phyloP scores from a whole-genome alignment of 2,113 vertebrate genomes.

The Jacana jacana region DNA sequence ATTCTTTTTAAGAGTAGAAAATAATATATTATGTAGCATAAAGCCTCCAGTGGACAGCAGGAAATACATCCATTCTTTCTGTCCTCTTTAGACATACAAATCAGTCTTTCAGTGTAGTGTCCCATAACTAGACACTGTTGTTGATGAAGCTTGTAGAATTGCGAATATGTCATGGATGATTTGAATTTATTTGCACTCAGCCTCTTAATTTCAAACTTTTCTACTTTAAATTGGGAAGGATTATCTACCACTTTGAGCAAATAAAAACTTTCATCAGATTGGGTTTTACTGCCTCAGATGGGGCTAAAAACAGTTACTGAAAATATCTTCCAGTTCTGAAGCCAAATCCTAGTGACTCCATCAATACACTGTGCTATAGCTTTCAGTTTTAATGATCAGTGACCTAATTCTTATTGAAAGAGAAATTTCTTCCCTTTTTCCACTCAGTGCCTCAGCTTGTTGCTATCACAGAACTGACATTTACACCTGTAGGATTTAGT shows the following conservation, averaged over 20 bases:
- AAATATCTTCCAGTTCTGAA: neutral
- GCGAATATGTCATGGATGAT: neutral
- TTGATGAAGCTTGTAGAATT: neutral
- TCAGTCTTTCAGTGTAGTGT: neutral
- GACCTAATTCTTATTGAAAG: neutral
- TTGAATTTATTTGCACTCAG: constrained; percentile 9
- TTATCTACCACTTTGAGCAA: constrained; percentile 57
- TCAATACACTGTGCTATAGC: constrained; percentile 25
- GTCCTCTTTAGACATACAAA: neutral
- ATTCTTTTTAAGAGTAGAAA: neutral
- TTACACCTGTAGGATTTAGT: neutral
- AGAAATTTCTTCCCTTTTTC: neutral
- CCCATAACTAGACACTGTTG: neutral
- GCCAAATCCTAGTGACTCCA: neutral
- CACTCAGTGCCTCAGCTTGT: neutral
- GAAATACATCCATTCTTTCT: neutral
- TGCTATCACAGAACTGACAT: neutral
- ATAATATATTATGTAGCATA: neutral
- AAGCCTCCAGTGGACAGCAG: neutral
- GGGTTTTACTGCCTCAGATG: constrained; percentile 26
- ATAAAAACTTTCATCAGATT: constrained; percentile 53
- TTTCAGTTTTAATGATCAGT: constrained; percentile 64
- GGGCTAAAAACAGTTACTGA: neutral
- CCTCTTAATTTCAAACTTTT: constrained; percentile 35
- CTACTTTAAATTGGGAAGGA: neutral